phyloP scores from a whole-genome alignment of 2,888 invertebrate genomes.

The Anthoptus insignis region DNA sequence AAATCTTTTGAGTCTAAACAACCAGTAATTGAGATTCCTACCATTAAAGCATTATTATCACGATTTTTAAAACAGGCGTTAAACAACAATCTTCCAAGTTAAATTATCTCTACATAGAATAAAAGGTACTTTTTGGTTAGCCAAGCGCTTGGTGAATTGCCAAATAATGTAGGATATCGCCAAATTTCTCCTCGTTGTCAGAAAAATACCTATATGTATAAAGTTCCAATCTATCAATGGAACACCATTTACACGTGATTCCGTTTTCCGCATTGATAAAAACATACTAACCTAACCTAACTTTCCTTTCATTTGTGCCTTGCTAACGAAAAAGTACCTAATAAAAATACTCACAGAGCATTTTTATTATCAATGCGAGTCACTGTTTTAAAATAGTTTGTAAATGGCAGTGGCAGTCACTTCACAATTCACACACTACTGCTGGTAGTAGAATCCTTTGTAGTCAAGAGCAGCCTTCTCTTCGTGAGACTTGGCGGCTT shows the following conservation, averaged over 20 bases:
- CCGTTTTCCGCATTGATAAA: too few relatives aligned
- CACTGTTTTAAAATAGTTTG: conserved; percentile 32
- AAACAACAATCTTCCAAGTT: neutral
- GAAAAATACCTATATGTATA: too few relatives aligned
- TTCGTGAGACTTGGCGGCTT: conserved; percentile 74
- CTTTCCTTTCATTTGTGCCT: too few relatives aligned
- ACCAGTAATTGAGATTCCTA: conserved; percentile 9
- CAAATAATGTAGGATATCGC: too few relatives aligned
- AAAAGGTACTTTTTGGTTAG: too few relatives aligned
- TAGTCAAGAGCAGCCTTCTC: conserved; percentile 85
- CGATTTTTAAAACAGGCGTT: neutral
- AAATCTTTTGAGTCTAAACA: too few relatives aligned
- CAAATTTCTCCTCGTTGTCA: too few relatives aligned
- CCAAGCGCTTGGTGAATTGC: too few relatives aligned
- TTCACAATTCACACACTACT: conserved; percentile 57
- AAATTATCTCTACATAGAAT: neutral
- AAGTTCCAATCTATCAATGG: too few relatives aligned
- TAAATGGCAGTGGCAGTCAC: conserved; percentile 41
- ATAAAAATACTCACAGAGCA: conserved; percentile 50
- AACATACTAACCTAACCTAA: too few relatives aligned
- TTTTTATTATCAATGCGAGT: conserved; percentile 27
- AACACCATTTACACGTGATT: too few relatives aligned
- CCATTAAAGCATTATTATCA: conserved; percentile 31
- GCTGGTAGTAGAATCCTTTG: conserved; percentile 88
- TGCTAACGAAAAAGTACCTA: too few relatives aligned